These are phyloP conservation scores for Barbus barbus DNA, from an alignment of 2,113 vertebrate genomes.

Conservation along the genomic window DNA sequence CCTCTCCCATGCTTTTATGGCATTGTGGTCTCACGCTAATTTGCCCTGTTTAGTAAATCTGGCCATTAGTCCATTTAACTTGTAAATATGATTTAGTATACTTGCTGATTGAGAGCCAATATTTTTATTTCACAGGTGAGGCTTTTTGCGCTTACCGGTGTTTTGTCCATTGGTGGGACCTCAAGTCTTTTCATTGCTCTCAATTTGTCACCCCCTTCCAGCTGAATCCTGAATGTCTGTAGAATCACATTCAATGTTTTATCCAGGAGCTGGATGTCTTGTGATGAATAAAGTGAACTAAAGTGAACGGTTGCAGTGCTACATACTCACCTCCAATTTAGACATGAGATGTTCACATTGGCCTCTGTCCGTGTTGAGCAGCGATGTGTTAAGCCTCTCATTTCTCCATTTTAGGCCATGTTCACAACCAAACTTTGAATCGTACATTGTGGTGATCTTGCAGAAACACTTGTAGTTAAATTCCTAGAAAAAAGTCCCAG, in stretches of 20 bases:
- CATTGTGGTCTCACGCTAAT: not conserved
- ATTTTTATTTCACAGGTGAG: not conserved
- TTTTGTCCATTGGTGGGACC: constrained; percentile 39
- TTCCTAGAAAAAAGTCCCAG: constrained; percentile 48
- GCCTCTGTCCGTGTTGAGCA: constrained; percentile 49
- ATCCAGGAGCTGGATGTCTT: not conserved
- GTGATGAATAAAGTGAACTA: not conserved
- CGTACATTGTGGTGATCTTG: constrained; percentile 63
- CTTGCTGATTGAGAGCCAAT: not conserved
- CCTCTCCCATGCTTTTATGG: not conserved
- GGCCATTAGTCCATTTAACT: not conserved
- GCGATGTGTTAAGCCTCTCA: constrained; percentile 54
- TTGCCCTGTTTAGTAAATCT: not conserved
- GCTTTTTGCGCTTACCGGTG: constrained; percentile 40
- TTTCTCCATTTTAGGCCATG: constrained; percentile 56
- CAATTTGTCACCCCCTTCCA: constrained; percentile 61
- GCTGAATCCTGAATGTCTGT: constrained; percentile 35
- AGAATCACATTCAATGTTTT: not conserved
- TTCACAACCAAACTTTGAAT: constrained; percentile 51
- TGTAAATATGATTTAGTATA: not conserved
- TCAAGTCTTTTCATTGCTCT: constrained; percentile 58
- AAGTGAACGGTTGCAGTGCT: not conserved
- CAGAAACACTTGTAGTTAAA: constrained; percentile 60
- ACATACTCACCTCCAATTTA: constrained; percentile 62
- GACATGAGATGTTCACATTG: constrained; percentile 54